phyloP scores from a whole-genome alignment of 2,797 vertebrate species.

The Myotis planiceps region DNA sequence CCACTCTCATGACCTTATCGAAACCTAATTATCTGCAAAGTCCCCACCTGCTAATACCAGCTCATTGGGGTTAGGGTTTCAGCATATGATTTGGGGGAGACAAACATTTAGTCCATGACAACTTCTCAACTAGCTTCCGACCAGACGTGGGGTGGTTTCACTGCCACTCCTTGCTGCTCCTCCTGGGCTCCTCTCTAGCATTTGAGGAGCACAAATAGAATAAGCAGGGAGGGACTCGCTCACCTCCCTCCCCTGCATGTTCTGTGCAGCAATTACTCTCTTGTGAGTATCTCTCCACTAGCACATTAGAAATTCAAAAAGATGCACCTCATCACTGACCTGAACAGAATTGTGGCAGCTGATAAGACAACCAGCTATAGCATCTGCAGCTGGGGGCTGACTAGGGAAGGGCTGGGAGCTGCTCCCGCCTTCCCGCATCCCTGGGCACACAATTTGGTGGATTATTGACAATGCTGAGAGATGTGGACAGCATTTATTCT shows the following conservation, averaged over 20 bases:
- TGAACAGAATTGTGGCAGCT: not conserved
- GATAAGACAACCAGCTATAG: not conserved
- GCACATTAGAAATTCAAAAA: constrained; percentile 57
- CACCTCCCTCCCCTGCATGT: not conserved
- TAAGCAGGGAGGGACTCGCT: rapidly evolving
- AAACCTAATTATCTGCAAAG: not conserved
- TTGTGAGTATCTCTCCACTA: constrained; percentile 2
- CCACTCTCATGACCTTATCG: not conserved
- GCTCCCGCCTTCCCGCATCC: not conserved
- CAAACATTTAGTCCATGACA: not conserved
- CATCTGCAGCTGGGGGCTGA: not conserved
- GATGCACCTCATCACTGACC: constrained; percentile 20
- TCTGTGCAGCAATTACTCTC: not conserved
- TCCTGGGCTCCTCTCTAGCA: not conserved
- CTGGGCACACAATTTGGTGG: constrained; percentile 17
- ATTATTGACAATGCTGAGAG: constrained; percentile 55
- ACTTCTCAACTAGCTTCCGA: not conserved
- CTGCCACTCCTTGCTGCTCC: not conserved
- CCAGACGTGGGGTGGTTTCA: not conserved
- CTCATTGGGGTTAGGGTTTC: not conserved
- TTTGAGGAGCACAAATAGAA: not conserved
- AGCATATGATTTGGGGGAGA: not conserved
- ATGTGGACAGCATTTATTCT: constrained; percentile 64
- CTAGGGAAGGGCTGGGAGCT: not conserved
- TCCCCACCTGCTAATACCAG: not conserved